phyloP scores from a whole-genome alignment of 2,797 vertebrate species.

The Coluber constrictor region DNA sequence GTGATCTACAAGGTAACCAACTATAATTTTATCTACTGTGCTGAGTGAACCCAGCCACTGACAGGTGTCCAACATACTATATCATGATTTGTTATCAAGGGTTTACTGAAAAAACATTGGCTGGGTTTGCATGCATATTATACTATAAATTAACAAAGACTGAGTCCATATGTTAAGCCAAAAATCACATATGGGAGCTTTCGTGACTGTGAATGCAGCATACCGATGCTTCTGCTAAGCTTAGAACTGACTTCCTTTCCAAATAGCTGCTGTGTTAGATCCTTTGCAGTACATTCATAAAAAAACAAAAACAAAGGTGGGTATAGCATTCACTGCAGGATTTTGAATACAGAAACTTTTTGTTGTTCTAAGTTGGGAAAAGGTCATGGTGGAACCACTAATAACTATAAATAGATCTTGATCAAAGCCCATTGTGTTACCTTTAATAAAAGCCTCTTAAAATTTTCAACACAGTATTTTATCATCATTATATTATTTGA shows the following conservation, averaged over 20 bases:
- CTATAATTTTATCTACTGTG: background rate
- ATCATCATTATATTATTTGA: background rate
- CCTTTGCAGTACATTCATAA: background rate
- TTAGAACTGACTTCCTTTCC: background rate
- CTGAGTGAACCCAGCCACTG: background rate
- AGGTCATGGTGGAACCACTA: background rate
- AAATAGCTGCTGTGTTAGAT: background rate
- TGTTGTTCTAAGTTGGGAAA: background rate
- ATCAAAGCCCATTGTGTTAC: background rate
- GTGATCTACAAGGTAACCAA: background rate
- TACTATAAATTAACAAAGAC: background rate
- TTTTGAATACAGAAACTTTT: background rate
- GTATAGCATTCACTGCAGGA: background rate
- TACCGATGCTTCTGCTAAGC: background rate
- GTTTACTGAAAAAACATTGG: background rate
- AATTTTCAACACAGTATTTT: background rate
- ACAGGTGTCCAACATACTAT: background rate
- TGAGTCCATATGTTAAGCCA: background rate
- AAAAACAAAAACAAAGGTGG: background rate
- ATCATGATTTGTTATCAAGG: background rate
- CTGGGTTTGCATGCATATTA: background rate
- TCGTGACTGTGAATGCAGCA: background rate
- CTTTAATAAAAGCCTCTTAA: background rate
- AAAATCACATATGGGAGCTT: background rate
- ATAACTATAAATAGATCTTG: background rate